Conservation (phyloP, 1,140 invertebrate genomes). For the Archivesica marissinica region DNA sequence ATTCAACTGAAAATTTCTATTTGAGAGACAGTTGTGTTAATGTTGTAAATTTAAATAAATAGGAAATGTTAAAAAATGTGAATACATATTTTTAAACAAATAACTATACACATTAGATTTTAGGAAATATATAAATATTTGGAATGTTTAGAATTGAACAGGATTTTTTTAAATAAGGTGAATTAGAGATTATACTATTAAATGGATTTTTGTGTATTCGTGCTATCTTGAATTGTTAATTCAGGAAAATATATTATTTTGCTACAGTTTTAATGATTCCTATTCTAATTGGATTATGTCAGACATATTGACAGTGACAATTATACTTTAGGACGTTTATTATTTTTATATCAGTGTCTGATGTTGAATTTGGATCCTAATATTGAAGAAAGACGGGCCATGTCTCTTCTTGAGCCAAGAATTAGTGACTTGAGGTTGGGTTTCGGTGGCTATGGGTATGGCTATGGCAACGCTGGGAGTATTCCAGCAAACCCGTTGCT, state of each 20-base stretch:
- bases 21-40: conserved; percentile 4
- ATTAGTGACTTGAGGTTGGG: conserved; percentile 38
- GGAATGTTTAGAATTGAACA: not conserved
- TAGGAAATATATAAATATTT: not conserved
- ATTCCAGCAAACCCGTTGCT: conserved; percentile 25
- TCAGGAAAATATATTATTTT: not conserved
- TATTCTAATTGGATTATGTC: not conserved
- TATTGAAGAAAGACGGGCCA: not conserved
- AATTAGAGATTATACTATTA: not conserved
- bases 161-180: not conserved
- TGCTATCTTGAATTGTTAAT: not conserved
- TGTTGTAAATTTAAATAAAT: conserved; percentile 1
- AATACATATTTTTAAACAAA: too few species aligned
- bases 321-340: not conserved
- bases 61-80: not conserved
- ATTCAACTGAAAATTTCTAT: conserved; percentile 22
- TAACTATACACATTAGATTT: not conserved
- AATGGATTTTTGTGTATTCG: not conserved
- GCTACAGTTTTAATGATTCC: not conserved
- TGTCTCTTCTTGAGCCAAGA: conserved; percentile 43
- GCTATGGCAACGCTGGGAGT: not conserved
- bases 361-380: conserved; percentile 52
- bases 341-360: conserved; percentile 1
- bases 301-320: not conserved
- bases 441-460: conserved; percentile 25